Evolutionary conservation across 1,140 invertebrate species (phyloP).

Genomic region (silkworm (Bombyx mori)): DNA sequence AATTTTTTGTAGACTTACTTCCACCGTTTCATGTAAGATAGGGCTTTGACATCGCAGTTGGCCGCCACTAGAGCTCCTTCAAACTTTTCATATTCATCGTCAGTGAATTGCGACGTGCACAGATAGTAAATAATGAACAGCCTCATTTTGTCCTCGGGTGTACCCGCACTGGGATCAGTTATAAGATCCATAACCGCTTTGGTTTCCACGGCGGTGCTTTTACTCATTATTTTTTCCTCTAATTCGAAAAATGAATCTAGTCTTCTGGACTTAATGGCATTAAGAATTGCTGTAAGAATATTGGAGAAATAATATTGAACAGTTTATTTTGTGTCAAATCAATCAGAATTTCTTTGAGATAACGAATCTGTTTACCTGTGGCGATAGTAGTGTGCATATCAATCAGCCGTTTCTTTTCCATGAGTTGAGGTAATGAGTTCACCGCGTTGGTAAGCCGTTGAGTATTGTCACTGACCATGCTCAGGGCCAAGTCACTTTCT

Average conservation of each 20-base stretch:
- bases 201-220: slow-evolving; percentile 77
- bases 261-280: slow-evolving; percentile 91
- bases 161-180: slow-evolving; percentile 88
- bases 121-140: slow-evolving; percentile 96
- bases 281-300: slow-evolving; percentile 79
- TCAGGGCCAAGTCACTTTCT: slow-evolving; percentile 81
- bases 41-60: slow-evolving; percentile 87
- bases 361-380: slow-evolving; percentile 74
- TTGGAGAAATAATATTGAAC: not conserved
- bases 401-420: slow-evolving; percentile 97
- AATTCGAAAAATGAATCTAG: slow-evolving; percentile 97
- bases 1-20: slow-evolving; percentile 72
- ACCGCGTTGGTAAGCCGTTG: slow-evolving; percentile 94
- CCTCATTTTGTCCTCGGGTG: slow-evolving; percentile 93
- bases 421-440: slow-evolving; percentile 93
- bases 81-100: slow-evolving; percentile 87
- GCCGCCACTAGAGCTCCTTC: slow-evolving; percentile 82
- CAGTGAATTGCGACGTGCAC: slow-evolving; percentile 83
- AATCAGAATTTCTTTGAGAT: not conserved
- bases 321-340: not conserved
- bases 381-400: slow-evolving; percentile 99
- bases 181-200: slow-evolving; percentile 86
- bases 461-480: slow-evolving; percentile 94
- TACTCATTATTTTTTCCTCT: slow-evolving; percentile 97
- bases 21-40: slow-evolving; percentile 92